Percentiles rank a stretch among this genome's conserved stretches.
Conservation (phyloP, 2,888 invertebrate genomes). For the Acanthosepion lycidas region DNA sequence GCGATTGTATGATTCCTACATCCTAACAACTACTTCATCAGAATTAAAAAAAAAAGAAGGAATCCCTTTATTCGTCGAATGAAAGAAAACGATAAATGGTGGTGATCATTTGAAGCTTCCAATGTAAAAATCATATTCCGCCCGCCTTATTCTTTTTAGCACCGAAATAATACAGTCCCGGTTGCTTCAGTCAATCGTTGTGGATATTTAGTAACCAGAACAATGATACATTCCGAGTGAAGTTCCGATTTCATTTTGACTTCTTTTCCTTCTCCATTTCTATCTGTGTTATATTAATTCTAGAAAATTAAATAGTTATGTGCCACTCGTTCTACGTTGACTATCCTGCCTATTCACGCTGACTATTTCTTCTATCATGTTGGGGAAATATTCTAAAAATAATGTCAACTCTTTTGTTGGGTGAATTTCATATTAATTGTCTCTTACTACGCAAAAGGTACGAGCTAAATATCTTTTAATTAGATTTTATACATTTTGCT, state of each 20-base stretch:
- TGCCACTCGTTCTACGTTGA: background rate
- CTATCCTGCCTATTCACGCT: background rate
- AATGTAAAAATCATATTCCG: background rate
- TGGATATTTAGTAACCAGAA: background rate
- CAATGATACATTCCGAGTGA: no score
- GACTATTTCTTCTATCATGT: background rate
- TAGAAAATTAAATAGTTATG: background rate
- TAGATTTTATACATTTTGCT: no score
- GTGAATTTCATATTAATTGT: no score
- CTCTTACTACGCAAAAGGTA: no score
- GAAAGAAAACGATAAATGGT: background rate
- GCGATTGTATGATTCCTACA: background rate
- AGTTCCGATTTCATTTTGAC: background rate
- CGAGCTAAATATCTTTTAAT: no score
- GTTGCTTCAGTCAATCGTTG: background rate
- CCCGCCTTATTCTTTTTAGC: background rate
- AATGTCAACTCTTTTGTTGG: no score
- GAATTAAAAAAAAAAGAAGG: background rate
- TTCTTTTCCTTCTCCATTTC: background rate
- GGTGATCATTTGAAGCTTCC: background rate
- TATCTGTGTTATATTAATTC: background rate
- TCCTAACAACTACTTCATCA: no score
- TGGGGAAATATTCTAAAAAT: background rate
- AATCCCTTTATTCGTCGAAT: background rate
- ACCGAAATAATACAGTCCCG: background rate